Percentiles rank a stretch among this genome's conserved stretches.
Evolutionary conservation across 30 jellyfish, hydroid and myxozoan species (phyloP).

Genomic region (Morbakka virulenta): DNA sequence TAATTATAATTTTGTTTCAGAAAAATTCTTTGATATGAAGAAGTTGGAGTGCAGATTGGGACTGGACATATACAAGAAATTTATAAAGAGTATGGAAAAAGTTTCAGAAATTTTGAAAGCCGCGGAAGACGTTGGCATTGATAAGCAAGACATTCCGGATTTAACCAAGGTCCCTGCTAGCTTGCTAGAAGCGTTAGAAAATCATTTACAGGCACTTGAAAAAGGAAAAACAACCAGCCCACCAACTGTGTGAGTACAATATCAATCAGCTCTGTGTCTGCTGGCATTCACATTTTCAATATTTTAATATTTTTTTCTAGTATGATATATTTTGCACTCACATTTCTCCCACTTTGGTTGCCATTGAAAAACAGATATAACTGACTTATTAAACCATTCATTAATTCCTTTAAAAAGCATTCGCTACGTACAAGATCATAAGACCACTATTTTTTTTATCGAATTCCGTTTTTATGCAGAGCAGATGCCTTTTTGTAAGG

Average conservation of each 20-base stretch:
- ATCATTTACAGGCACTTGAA: conserved; percentile 76
- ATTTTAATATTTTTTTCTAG: background rate
- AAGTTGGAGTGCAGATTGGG: conserved; percentile 83
- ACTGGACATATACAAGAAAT: conserved; percentile 80
- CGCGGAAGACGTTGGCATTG: conserved; percentile 98
- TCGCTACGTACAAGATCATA: too few relatives aligned
- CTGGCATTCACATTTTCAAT: background rate
- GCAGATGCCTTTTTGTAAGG: too few relatives aligned
- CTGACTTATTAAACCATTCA: too few relatives aligned
- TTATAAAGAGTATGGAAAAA: conserved; percentile 87
- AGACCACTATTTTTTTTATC: too few relatives aligned
- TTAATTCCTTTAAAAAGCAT: too few relatives aligned
- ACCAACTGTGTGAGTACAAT: conserved; percentile 67
- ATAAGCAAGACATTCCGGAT: conserved; percentile 94
- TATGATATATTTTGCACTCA: too few relatives aligned
- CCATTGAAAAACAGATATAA: too few relatives aligned
- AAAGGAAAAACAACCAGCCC: conserved; percentile 81
- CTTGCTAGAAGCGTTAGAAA: conserved; percentile 71
- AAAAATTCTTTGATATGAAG: conserved; percentile 91
- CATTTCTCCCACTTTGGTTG: too few relatives aligned
- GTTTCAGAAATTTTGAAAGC: conserved; percentile 81
- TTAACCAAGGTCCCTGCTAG: conserved; percentile 93
- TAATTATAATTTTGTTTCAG: conserved; percentile 47
- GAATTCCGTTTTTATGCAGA: too few relatives aligned
- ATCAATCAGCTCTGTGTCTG: background rate